phyloP scores from a whole-genome alignment of 37 sponge, comb jelly and placozoan genomes.

The Geodia barretti region DNA sequence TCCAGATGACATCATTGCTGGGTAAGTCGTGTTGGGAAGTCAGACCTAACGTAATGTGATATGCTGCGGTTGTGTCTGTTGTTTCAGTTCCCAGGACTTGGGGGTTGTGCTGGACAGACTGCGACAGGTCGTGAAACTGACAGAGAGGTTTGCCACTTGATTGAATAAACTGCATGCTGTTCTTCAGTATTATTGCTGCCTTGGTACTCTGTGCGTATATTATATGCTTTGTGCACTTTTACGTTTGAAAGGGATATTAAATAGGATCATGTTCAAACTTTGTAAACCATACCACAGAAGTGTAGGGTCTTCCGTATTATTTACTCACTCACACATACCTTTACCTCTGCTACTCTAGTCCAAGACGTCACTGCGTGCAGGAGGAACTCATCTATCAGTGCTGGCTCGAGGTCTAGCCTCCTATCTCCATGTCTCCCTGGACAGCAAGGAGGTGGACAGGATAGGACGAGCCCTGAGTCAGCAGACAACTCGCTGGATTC shows the following conservation, averaged over 20 bases:
- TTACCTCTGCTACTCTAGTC: no score
- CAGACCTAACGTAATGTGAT: no score
- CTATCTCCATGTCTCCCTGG: constrained; percentile 65
- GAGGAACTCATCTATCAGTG: constrained; percentile 80
- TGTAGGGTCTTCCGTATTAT: no score
- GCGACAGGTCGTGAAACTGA: constrained; percentile 39
- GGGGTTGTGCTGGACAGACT: constrained; percentile 47
- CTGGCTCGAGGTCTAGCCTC: constrained; percentile 63
- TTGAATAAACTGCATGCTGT: not conserved
- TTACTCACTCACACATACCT: no score
- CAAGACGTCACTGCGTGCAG: constrained; percentile 70
- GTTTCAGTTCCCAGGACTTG: constrained; percentile 53
- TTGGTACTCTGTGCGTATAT: not conserved
- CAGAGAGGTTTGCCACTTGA: no score
- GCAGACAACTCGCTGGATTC: constrained; percentile 55
- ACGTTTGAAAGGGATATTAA: not conserved
- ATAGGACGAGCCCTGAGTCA: constrained; percentile 26
- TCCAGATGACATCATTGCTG: not conserved
- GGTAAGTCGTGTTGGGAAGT: no score
- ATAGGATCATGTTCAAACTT: no score
- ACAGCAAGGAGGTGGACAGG: constrained; percentile 47
- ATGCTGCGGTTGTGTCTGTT: no score
- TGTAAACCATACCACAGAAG: no score
- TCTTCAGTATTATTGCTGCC: not conserved
- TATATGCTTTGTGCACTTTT: not conserved